A percentile compares a stretch with the other conserved stretches of the same genome.
These are phyloP conservation scores for Pangasius larnaudii DNA, from an alignment of 2,797 vertebrate genomes.

Conservation along the genomic window DNA sequence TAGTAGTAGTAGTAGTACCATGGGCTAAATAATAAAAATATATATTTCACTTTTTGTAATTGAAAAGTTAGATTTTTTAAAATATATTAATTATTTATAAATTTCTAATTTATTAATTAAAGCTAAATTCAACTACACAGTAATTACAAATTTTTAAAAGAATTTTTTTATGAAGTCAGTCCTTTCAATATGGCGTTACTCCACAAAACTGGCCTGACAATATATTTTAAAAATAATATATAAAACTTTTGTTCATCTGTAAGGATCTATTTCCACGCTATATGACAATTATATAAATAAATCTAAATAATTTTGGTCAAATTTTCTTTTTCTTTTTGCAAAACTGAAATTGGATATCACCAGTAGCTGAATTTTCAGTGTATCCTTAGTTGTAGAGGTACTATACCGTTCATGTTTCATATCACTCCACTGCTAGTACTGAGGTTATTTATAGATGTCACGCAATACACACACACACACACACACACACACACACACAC, in stretches of 20 bases:
- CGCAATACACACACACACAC: slow-evolving; percentile 16
- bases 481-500: slow-evolving; percentile 54
- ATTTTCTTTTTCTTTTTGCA: neutral
- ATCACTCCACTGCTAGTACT: neutral
- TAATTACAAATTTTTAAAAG: neutral
- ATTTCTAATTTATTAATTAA: neutral
- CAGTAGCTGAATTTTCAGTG: neutral
- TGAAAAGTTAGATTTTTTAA: neutral
- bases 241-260: neutral
- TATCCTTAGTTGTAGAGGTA: neutral
- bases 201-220: neutral
- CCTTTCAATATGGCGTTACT: neutral
- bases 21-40: neutral
- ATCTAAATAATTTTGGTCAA: neutral
- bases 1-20: too few relatives aligned
- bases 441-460: neutral
- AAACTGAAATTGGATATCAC: neutral
- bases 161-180: neutral
- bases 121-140: neutral
- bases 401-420: neutral
- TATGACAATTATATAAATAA: neutral
- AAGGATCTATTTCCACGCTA: neutral
- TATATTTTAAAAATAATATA: neutral
- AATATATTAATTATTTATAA: neutral
- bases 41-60: neutral